Evolutionary conservation across 2,797 vertebrate species (phyloP).

Genomic region (Characodon lateralis): DNA sequence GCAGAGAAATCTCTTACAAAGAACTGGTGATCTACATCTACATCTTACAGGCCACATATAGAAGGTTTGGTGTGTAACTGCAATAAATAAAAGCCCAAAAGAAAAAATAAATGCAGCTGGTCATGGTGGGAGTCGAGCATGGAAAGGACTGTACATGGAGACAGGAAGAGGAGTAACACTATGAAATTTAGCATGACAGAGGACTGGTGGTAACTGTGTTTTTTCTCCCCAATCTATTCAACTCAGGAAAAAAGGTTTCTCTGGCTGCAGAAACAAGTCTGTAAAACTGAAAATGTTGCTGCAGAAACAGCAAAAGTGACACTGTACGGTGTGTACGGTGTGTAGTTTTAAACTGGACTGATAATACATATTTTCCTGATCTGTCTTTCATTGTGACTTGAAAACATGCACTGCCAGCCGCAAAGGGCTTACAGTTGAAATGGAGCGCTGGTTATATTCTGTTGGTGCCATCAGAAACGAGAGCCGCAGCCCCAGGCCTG

Average conservation of each 20-base stretch:
- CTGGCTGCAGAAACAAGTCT: neutral
- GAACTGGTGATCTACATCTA: slow-evolving; percentile 6
- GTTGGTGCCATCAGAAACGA: slow-evolving; percentile 3
- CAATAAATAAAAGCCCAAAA: slow-evolving; percentile 23
- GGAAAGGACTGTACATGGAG: slow-evolving; percentile 17
- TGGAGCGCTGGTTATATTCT: slow-evolving; percentile 7
- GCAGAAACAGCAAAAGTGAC: neutral
- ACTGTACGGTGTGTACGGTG: neutral
- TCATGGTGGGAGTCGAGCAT: slow-evolving; percentile 53
- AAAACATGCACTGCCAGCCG: neutral
- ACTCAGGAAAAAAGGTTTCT: neutral
- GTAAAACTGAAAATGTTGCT: neutral
- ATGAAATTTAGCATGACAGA: slow-evolving; percentile 8
- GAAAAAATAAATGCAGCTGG: slow-evolving; percentile 59
- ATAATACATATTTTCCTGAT: neutral
- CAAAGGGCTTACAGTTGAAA: neutral
- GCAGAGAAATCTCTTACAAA: slow-evolving; percentile 34
- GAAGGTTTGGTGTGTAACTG: slow-evolving; percentile 26
- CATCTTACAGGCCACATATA: slow-evolving; percentile 33
- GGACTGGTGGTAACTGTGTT: neutral
- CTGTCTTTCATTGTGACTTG: neutral
- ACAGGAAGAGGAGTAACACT: slow-evolving; percentile 6
- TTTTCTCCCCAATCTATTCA: neutral
- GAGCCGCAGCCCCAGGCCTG: slow-evolving; percentile 31
- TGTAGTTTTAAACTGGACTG: neutral